Percentiles rank a stretch among this genome's conserved stretches.
Conservation (phyloP, 2,888 invertebrate genomes). For the Polydrusus pterygomalis region DNA sequence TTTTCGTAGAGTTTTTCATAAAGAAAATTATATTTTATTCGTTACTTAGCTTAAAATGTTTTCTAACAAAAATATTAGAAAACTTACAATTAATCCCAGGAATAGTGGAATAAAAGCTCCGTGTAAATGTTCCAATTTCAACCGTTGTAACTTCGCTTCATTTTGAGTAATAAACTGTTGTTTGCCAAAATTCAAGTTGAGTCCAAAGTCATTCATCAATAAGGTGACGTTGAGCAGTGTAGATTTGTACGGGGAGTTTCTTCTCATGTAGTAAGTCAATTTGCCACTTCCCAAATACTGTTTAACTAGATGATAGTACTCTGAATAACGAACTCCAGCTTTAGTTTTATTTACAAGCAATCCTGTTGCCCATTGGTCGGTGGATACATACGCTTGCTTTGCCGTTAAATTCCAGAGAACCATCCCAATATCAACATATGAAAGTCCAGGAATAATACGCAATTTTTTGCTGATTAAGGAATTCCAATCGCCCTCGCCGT, state of each 20-base stretch:
- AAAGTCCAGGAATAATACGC: background rate
- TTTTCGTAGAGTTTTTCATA: no score
- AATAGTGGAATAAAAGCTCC: slow-evolving; percentile 16
- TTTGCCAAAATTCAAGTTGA: slow-evolving; percentile 36
- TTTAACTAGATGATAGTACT: slow-evolving; percentile 41
- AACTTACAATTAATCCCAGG: slow-evolving; percentile 2
- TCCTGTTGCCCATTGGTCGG: slow-evolving; percentile 21
- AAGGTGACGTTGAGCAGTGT: slow-evolving; percentile 9
- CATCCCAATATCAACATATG: slow-evolving; percentile 22
- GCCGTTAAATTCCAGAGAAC: slow-evolving; percentile 26
- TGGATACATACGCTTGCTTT: slow-evolving; percentile 22
- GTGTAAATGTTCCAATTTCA: slow-evolving; percentile 24
- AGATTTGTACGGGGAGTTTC: slow-evolving; percentile 32
- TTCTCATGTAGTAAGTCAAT: slow-evolving; percentile 23
- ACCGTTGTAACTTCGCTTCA: background rate
- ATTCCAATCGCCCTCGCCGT: slow-evolving; percentile 35
- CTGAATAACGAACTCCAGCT: slow-evolving; percentile 23
- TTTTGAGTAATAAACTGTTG: slow-evolving; percentile 3
- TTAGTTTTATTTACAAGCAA: slow-evolving; percentile 31
- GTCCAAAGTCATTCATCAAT: slow-evolving; percentile 33
- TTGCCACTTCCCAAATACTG: slow-evolving; percentile 34
- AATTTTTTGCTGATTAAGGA: slow-evolving; percentile 22
- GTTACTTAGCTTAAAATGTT: background rate
- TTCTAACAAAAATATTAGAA: background rate
- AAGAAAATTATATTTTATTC: background rate